Evolutionary conservation across 2,888 invertebrate species (phyloP), one percentile per base, ranked within the genome.

Genomic region (Drosophila hamatofila): DNA sequence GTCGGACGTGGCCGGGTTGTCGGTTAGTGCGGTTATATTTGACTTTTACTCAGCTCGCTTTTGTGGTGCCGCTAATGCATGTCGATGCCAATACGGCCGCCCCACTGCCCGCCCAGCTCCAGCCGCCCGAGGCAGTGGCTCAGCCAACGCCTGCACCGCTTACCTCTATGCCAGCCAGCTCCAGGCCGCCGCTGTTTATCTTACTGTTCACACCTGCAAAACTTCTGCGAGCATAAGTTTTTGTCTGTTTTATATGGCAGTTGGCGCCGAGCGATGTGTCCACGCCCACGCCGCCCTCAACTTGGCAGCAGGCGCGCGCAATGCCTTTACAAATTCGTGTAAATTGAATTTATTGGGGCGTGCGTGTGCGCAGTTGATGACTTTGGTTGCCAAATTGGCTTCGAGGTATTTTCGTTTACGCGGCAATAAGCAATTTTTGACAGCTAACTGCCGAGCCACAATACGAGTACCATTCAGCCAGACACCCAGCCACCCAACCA

Each of bases 271-370:
- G 39, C 51, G 39, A 39, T 60, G 55, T 46, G 27, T 58, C 46
- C 37, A 9, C 56, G 33, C 44, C 44, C 21, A 2, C 6, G 21
- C 12, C 41, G 2, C 35, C 33, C 8, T 9, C 16, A 0, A 46
- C 37, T 44, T 41, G 33, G 58, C 65, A 46, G 25, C 51, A 37
- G 30, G 16, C 68, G 78, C 60, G 16, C 71, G 74, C 67, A 78
- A 66, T 81, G 75, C 90, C 90, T 86, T 81, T 81, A 81, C 83
- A 89, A 89, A 89, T 83, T 89, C 80, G 86, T 80, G 90, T 83
- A 89, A 88, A 89, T 88, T 88, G 90, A 88, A 88, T 89, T 88
- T 89, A 88, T 88, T 80, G 87, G 78, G 84, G 90, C 90, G 76
- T 88, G 84, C 77, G 82, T 86, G 88, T 86, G 87, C 87, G 88